Evolutionary conservation across 2,797 vertebrate genomes (phyloP).

Genomic region (Leptodactylus fallax): DNA sequence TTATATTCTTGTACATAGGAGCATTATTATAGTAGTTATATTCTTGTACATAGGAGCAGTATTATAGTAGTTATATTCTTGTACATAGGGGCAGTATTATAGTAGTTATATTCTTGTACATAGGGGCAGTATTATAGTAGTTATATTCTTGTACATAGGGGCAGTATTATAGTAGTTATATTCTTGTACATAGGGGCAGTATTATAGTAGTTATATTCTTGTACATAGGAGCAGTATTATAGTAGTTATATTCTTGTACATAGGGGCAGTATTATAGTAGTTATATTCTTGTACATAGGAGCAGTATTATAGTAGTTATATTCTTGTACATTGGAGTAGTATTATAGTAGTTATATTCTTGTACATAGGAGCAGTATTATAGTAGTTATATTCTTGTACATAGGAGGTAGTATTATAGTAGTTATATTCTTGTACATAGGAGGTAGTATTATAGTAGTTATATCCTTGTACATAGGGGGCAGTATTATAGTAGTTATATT

Average conservation of each 20-base stretch:
- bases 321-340: not conserved
- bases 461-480: conserved; percentile 2
- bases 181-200: not conserved
- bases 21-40: conserved; percentile 15
- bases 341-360: conserved; percentile 4
- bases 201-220: conserved; percentile 4
- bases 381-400: not conserved
- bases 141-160: conserved; percentile 6
- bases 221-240: not conserved
- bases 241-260: conserved; percentile 6
- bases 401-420: conserved; percentile 5
- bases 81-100: too few species aligned
- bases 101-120: not conserved
- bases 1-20: not conserved
- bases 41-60: not conserved
- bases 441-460: conserved; percentile 6
- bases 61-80: not conserved
- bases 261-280: not conserved
- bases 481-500: conserved; percentile 4
- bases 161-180: conserved; percentile 6
- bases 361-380: not conserved
- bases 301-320: conserved; percentile 1
- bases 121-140: not conserved
- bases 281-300: not conserved
- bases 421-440: conserved; percentile 7